phyloP scores from a whole-genome alignment of 2,888 invertebrate species.

The Chymomyza caudatula region DNA sequence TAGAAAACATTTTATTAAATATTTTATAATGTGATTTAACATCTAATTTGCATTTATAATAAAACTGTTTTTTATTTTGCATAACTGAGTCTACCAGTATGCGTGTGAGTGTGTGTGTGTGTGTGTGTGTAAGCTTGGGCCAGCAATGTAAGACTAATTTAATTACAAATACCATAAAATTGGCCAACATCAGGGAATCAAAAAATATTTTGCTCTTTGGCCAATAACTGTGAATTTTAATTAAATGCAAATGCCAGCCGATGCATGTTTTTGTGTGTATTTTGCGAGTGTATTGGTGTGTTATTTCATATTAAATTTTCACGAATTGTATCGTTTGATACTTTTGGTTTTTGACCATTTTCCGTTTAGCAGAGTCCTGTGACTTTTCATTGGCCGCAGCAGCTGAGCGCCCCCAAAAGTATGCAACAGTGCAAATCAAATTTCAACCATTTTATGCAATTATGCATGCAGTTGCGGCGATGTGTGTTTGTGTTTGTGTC shows the following conservation, averaged over 20 bases:
- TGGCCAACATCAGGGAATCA: constrained; percentile 22
- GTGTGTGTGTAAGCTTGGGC: constrained; percentile 10
- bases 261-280: constrained; percentile 18
- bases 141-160: constrained; percentile 57
- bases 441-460: constrained; percentile 61
- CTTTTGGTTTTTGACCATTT: constrained; percentile 17
- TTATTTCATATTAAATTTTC: constrained; percentile 61
- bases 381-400: constrained; percentile 54
- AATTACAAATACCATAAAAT: constrained; percentile 62
- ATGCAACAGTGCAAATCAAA: constrained; percentile 58
- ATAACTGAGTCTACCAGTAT: background rate
- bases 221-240: constrained; percentile 65
- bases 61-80: constrained; percentile 40
- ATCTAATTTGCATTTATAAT: constrained; percentile 56
- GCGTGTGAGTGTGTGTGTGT: constrained; percentile 13
- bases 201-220: constrained; percentile 43
- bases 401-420: constrained; percentile 45
- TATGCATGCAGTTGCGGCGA: constrained; percentile 64
- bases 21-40: constrained; percentile 21
- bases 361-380: constrained; percentile 36
- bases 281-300: constrained; percentile 15
- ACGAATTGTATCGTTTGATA: constrained; percentile 47
- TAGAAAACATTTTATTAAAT: background rate
- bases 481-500: constrained; percentile 12
- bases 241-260: constrained; percentile 61